These are phyloP conservation scores for Sceloporus undulatus DNA, from an alignment of 2,113 vertebrate genomes.

Conservation along the genomic window DNA sequence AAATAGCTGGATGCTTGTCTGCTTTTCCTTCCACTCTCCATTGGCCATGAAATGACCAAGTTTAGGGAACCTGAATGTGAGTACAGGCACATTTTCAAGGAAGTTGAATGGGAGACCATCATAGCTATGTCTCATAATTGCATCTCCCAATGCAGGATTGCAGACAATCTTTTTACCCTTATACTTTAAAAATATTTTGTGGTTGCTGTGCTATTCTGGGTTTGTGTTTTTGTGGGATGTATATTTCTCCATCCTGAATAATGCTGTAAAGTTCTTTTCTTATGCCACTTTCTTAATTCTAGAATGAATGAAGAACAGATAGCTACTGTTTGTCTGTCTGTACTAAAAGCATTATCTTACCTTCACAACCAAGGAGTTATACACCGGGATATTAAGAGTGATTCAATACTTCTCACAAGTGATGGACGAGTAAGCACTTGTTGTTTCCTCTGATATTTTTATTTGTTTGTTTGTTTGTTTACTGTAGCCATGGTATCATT, in stretches of 20 bases:
- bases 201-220: neutral
- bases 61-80: too few species aligned
- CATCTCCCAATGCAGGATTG: too few species aligned
- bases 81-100: too few species aligned
- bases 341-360: conserved; percentile 94
- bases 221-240: neutral
- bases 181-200: neutral
- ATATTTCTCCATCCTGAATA: neutral
- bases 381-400: conserved; percentile 98
- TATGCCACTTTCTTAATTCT: conserved; percentile 16
- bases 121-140: too few species aligned
- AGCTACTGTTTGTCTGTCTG: conserved; percentile 95
- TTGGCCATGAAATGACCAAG: too few species aligned
- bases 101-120: too few species aligned
- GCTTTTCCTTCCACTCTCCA: too few species aligned
- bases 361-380: conserved; percentile 98
- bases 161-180: neutral
- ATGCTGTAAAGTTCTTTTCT: neutral
- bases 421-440: conserved; percentile 89
- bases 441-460: neutral
- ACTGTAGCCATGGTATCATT: neutral
- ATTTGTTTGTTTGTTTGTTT: rapidly evolving
- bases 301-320: conserved; percentile 99
- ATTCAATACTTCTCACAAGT: conserved; percentile 97
- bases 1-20: too few species aligned